Conservation (phyloP, 2,888 invertebrate species). For the Apamea monoglypha region DNA sequence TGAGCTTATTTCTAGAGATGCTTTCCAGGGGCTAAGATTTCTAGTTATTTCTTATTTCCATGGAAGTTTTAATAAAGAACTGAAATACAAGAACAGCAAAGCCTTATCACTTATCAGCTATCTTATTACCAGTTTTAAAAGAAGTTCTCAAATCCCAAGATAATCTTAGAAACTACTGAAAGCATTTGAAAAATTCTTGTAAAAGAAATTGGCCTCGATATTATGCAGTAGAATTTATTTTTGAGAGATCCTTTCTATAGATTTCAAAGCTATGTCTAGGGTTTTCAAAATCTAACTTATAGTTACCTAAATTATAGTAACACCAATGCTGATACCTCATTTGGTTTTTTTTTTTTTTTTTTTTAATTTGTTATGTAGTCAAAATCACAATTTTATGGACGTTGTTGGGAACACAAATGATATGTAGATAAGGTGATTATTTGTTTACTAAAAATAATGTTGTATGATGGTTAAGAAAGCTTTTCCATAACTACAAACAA, state of each 20-base stretch:
- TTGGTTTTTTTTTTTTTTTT: no score
- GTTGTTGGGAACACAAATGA: background rate
- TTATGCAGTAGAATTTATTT: slow-evolving; percentile 8
- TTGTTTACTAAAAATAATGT: background rate
- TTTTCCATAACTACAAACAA: background rate
- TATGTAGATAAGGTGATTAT: background rate
- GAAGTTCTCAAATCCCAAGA: slow-evolving; percentile 13
- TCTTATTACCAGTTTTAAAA: slow-evolving; percentile 26
- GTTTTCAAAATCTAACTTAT: background rate
- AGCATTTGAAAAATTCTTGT: slow-evolving; percentile 20
- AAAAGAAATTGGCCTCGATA: slow-evolving; percentile 1
- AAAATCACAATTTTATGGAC: background rate
- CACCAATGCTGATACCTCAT: background rate
- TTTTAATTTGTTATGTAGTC: background rate
- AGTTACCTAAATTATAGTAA: background rate
- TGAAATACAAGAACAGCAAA: slow-evolving; percentile 19
- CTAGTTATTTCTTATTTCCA: background rate
- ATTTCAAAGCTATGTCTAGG: background rate
- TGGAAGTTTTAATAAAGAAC: slow-evolving; percentile 18
- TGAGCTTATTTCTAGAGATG: background rate
- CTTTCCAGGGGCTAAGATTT: background rate
- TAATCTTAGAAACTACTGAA: slow-evolving; percentile 29
- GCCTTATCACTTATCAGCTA: slow-evolving; percentile 38
- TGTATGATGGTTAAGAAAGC: background rate
- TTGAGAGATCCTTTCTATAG: background rate